phyloP scores from a whole-genome alignment of 1,140 invertebrate species.

The Eriosoma lanigerum region DNA sequence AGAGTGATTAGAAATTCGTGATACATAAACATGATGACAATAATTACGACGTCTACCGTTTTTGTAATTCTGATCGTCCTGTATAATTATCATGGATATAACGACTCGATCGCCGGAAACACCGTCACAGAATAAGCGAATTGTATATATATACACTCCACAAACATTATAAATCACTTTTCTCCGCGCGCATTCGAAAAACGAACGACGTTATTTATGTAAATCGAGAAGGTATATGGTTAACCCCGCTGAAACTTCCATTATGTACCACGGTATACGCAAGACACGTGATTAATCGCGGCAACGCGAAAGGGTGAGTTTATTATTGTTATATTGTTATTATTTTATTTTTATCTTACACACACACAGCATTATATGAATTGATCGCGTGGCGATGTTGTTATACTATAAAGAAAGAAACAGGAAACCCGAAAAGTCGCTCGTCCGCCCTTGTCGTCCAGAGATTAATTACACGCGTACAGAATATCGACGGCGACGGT shows the following conservation, averaged over 20 bases:
- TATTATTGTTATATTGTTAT: slow-evolving; percentile 18
- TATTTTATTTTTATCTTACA: slow-evolving; percentile 16
- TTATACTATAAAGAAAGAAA: neutral
- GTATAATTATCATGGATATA: no score
- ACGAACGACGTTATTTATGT: slow-evolving; percentile 4
- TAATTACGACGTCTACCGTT: no score
- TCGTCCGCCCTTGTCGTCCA: neutral
- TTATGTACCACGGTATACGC: neutral
- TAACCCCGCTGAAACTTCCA: slow-evolving; percentile 1
- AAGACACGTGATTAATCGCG: slow-evolving; percentile 14
- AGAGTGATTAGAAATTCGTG: no score
- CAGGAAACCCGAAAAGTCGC: slow-evolving; percentile 2
- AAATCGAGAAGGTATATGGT: neutral
- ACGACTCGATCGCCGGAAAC: no score
- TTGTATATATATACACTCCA: no score
- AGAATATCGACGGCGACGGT: neutral
- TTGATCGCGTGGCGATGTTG: neutral
- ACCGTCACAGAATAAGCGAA: no score
- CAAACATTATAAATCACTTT: neutral
- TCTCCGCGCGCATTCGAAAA: no score
- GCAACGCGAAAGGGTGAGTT: neutral
- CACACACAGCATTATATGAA: neutral
- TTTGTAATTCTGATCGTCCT: no score
- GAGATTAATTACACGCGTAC: slow-evolving; percentile 21
- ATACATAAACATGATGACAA: no score